Conservation (phyloP, 1,140 invertebrate genomes). For the Hesperophylax magnus region DNA sequence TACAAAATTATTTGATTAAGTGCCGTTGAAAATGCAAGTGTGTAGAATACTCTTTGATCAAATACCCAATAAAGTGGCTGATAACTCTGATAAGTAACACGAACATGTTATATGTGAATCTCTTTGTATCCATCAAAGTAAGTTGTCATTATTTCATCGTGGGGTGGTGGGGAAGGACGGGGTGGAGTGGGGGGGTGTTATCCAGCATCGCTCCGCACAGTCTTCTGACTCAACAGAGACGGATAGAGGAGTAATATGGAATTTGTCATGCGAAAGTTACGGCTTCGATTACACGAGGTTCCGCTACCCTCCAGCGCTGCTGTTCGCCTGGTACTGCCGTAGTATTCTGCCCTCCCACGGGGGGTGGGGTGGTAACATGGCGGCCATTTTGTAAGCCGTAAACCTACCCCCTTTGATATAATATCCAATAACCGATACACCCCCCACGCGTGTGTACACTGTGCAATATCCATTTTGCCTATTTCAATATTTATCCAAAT, state of each 20-base stretch:
- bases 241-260: constrained; percentile 35
- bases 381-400: constrained; percentile 54
- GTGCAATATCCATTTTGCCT: constrained; percentile 57
- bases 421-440: constrained; percentile 58
- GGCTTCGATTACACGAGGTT: constrained; percentile 51
- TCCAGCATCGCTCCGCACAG: constrained; percentile 5
- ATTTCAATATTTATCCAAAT: constrained; percentile 56
- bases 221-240: constrained; percentile 18
- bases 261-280: constrained; percentile 56
- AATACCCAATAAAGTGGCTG: too few species aligned
- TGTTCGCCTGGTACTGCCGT: too few species aligned
- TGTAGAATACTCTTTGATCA: too few species aligned
- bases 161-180: not conserved
- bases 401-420: constrained; percentile 53
- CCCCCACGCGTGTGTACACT: constrained; percentile 48
- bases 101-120: not conserved
- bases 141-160: constrained; percentile 4
- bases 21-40: too few species aligned
- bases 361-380: constrained; percentile 15
- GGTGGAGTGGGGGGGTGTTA: too few species aligned
- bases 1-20: too few species aligned
- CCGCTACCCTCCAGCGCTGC: not conserved
- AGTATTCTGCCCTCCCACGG: too few species aligned
- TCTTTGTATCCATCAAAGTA: constrained; percentile 6
- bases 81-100: too few species aligned